Evolutionary conservation across 2,888 invertebrate species (phyloP).

Genomic region (Hyposoter dolosus): DNA sequence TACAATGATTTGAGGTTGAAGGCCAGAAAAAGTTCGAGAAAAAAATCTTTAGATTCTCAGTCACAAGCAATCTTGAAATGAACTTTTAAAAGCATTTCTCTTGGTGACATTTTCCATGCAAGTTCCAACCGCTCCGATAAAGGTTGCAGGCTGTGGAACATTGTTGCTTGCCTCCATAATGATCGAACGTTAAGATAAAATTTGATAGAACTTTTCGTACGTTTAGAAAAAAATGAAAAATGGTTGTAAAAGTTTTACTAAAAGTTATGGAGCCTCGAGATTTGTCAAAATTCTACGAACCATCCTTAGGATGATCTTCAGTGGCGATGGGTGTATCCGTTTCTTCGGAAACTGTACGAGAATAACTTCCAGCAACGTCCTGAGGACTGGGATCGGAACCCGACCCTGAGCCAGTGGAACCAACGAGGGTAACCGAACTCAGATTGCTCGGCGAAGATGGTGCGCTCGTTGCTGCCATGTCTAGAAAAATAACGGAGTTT

Average conservation of each 20-base stretch:
- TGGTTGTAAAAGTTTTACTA: neutral
- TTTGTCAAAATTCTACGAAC: slow-evolving; percentile 56
- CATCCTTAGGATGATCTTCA: slow-evolving; percentile 73
- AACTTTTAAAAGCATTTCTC: neutral
- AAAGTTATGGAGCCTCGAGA: neutral
- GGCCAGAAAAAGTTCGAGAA: neutral
- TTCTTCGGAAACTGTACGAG: slow-evolving; percentile 77
- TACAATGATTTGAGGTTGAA: too few relatives aligned
- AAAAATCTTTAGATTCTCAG: neutral
- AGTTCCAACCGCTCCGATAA: neutral
- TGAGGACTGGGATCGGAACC: slow-evolving; percentile 82
- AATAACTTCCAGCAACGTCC: slow-evolving; percentile 73
- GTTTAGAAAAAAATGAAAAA: neutral
- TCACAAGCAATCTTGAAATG: neutral
- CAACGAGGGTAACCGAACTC: slow-evolving; percentile 90
- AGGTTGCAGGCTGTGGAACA: neutral
- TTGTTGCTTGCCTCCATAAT: neutral
- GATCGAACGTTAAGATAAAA: neutral
- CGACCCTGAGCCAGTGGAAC: slow-evolving; percentile 86
- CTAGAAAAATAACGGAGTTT: slow-evolving; percentile 73
- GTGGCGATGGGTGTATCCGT: slow-evolving; percentile 75
- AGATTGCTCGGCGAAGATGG: slow-evolving; percentile 91
- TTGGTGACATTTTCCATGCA: neutral
- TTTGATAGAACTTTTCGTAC: neutral
- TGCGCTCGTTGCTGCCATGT: slow-evolving; percentile 85